Percentiles rank a stretch among this genome's conserved stretches.
phyloP scores from a whole-genome alignment of 2,888 invertebrate species.

The Eupsilia transversa region DNA sequence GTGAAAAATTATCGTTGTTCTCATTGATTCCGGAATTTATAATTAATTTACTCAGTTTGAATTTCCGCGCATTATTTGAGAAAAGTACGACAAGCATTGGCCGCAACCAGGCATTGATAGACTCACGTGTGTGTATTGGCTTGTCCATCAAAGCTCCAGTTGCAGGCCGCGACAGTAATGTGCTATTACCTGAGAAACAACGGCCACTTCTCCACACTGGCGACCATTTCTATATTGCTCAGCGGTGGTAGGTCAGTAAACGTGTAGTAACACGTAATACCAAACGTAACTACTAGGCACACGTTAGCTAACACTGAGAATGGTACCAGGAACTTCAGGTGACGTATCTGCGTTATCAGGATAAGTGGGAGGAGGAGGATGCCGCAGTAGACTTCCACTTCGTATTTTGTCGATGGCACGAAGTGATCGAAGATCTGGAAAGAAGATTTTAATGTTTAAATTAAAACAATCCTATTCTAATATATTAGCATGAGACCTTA shows the following conservation, averaged over 20 bases:
- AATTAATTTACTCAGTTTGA: no score
- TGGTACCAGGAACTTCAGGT: conserved; percentile 95
- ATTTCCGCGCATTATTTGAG: no score
- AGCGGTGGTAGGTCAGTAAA: conserved; percentile 88
- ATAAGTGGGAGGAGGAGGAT: conserved; percentile 93
- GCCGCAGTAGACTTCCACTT: conserved; percentile 92
- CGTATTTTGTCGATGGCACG: conserved; percentile 80
- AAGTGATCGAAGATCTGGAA: conserved; percentile 90
- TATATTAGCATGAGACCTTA: no score
- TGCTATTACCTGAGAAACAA: conserved; percentile 95
- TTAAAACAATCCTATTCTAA: neutral
- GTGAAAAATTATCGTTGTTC: no score
- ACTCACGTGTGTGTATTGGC: no score
- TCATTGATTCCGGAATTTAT: no score
- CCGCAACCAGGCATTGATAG: no score
- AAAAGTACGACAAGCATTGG: no score
- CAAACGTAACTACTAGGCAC: conserved; percentile 94
- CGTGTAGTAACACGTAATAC: conserved; percentile 95
- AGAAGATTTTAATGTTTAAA: conserved; percentile 24
- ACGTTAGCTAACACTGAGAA: conserved; percentile 97
- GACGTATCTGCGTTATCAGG: conserved; percentile 92
- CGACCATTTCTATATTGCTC: conserved; percentile 78
- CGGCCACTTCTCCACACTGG: conserved; percentile 92
- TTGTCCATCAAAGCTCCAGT: no score
- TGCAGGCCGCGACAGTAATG: no score